These are phyloP conservation scores for Condylostylus longicornis DNA, from an alignment of 1,140 invertebrate species.

Conservation along the genomic window DNA sequence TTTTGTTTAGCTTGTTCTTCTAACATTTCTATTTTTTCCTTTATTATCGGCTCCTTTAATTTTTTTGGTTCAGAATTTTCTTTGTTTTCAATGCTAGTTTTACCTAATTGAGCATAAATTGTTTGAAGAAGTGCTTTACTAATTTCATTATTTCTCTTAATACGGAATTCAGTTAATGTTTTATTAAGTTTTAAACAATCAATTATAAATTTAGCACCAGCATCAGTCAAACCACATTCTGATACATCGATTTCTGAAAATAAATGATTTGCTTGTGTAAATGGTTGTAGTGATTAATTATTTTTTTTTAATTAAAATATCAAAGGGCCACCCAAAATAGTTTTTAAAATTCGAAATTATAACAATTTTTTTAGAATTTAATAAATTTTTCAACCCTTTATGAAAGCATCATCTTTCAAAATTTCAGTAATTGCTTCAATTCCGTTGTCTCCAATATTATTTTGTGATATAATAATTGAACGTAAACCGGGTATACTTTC, in stretches of 20 bases:
- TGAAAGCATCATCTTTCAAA: constrained; percentile 42
- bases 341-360: too few relatives aligned
- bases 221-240: constrained; percentile 48
- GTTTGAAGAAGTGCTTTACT: constrained; percentile 35
- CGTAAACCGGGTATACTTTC: constrained; percentile 51
- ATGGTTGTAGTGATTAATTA: too few relatives aligned
- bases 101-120: constrained; percentile 39
- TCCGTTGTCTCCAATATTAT: constrained; percentile 48
- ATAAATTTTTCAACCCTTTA: constrained; percentile 37
- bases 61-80: constrained; percentile 19
- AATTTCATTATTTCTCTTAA: constrained; percentile 41
- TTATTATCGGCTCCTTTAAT: constrained; percentile 15
- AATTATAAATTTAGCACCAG: constrained; percentile 39
- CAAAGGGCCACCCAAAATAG: too few relatives aligned
- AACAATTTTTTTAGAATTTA: too few relatives aligned
- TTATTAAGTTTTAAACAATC: constrained; percentile 46
- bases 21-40: too few relatives aligned
- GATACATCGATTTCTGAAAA: constrained; percentile 49
- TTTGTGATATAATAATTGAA: constrained; percentile 50
- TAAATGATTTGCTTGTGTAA: neutral
- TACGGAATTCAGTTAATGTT: constrained; percentile 47
- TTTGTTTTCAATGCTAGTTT: too few relatives aligned
- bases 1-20: too few relatives aligned
- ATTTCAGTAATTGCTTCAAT: constrained; percentile 37
- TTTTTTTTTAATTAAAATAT: neutral